Percentiles rank a stretch among this genome's conserved stretches.
Conservation (phyloP, 1,140 invertebrate species). For the Drosophila santomea region DNA sequence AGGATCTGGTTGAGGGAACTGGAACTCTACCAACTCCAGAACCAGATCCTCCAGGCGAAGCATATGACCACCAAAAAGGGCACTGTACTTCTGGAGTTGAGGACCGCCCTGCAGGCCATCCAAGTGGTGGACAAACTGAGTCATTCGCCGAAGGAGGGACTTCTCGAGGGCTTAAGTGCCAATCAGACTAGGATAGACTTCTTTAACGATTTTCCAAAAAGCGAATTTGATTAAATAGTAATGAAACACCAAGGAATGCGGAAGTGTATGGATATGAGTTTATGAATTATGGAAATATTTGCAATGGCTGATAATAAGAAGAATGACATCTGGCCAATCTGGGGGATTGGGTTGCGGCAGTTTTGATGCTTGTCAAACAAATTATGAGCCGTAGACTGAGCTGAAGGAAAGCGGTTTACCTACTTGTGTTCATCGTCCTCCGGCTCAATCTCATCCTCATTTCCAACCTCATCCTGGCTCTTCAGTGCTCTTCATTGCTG, state of each 20-base stretch:
- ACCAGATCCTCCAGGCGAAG: no score
- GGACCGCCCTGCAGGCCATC: conserved; percentile 18
- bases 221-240: neutral
- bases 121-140: conserved; percentile 1
- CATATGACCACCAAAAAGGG: no score
- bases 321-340: neutral
- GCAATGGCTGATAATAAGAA: neutral
- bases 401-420: conserved; percentile 69
- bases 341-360: conserved; percentile 25
- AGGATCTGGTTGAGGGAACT: conserved; percentile 10
- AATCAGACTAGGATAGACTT: conserved; percentile 1
- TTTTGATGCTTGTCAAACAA: conserved; percentile 77
- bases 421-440: conserved; percentile 41
- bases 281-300: conserved; percentile 3
- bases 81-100: no score
- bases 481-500: conserved; percentile 7
- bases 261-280: no score
- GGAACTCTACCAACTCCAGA: no score
- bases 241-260: neutral
- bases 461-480: conserved; percentile 20
- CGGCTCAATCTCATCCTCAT: conserved; percentile 26
- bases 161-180: neutral
- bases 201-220: conserved; percentile 6
- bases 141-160: neutral
- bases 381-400: conserved; percentile 68